Conservation (phyloP, 2,797 vertebrate genomes). For the Lerista edwardsae region DNA sequence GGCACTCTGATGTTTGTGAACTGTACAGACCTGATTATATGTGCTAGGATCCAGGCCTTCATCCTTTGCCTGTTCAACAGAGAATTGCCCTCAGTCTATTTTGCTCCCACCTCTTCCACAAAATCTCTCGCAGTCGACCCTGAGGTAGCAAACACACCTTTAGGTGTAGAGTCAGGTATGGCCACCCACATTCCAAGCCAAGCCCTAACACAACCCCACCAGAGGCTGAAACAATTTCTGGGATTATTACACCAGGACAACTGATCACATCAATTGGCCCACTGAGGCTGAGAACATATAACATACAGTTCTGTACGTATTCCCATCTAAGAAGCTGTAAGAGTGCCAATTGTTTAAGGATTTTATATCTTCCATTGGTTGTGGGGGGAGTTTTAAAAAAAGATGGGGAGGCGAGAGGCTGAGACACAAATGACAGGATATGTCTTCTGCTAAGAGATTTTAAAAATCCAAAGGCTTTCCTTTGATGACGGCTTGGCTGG, state of each 20-base stretch:
- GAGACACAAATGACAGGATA: constrained; percentile 70
- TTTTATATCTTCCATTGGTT: constrained; percentile 53
- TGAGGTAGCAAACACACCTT: too few species aligned
- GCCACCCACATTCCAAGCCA: background rate
- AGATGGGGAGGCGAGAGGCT: constrained; percentile 20
- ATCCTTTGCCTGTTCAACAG: background rate
- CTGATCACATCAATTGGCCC: background rate
- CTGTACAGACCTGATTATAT: background rate
- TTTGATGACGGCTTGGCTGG: constrained; percentile 69
- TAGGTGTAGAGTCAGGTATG: background rate
- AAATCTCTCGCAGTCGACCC: background rate
- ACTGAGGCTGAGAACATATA: background rate
- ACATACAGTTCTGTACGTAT: constrained; percentile 21
- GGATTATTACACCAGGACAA: background rate
- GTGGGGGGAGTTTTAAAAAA: constrained; percentile 61
- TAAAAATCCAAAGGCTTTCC: constrained; percentile 68
- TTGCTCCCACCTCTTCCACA: too few species aligned
- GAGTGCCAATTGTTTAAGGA: constrained; percentile 49
- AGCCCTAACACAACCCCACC: background rate
- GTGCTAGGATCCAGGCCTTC: background rate
- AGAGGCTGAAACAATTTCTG: background rate
- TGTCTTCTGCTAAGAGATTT: constrained; percentile 64
- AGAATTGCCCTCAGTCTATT: too few species aligned
- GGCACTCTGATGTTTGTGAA: background rate
- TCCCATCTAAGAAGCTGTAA: constrained; percentile 38